phyloP scores from a whole-genome alignment of 2,888 invertebrate genomes.

The Dicyrtoma fusca region DNA sequence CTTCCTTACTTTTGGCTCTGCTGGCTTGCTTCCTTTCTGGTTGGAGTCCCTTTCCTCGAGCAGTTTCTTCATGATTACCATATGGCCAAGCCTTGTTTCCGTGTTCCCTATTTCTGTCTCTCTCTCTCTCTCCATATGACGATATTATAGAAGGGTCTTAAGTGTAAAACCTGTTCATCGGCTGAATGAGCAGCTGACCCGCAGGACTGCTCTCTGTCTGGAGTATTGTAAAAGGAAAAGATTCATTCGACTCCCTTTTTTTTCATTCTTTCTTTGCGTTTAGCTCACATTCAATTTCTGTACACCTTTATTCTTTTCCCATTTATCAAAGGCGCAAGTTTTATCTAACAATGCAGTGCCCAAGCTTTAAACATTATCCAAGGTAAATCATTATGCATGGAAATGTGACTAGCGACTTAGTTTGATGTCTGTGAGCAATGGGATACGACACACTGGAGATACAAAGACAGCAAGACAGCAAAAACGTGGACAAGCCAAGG shows the following conservation, averaged over 20 bases:
- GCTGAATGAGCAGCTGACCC: conserved; percentile 42
- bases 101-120: conserved; percentile 29
- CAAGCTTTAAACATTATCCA: conserved; percentile 43
- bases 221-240: background rate
- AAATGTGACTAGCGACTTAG: conserved; percentile 48
- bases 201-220: conserved; percentile 33
- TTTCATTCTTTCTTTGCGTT: conserved; percentile 8
- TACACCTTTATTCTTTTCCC: conserved; percentile 32
- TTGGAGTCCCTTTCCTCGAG: conserved; percentile 23
- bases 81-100: conserved; percentile 36
- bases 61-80: conserved; percentile 34
- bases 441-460: conserved; percentile 37
- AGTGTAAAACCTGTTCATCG: conserved; percentile 40
- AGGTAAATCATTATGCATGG: conserved; percentile 42
- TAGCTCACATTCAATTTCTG: conserved; percentile 31
- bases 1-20: conserved; percentile 18
- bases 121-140: conserved; percentile 14
- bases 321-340: conserved; percentile 31
- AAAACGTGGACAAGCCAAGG: conserved; percentile 24
- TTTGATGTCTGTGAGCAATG: conserved; percentile 36
- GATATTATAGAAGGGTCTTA: conserved; percentile 26
- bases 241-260: background rate
- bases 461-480: conserved; percentile 26
- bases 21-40: background rate
- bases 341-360: conserved; percentile 41